Evolutionary conservation across 2,797 vertebrate genomes (phyloP).

Genomic region (Malacoraja senta): DNA sequence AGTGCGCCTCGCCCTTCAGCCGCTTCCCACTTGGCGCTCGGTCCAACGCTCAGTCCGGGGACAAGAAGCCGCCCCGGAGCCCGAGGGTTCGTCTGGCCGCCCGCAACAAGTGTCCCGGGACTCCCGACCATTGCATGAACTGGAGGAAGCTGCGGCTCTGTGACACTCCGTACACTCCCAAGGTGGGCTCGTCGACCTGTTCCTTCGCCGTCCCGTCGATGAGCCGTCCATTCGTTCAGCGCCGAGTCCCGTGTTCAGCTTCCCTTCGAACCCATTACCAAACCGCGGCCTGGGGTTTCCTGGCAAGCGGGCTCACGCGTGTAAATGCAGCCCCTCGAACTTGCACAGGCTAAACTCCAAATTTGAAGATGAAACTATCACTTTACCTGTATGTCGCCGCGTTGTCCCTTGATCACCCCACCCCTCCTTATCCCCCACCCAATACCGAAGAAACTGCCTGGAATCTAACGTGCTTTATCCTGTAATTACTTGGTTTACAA

Average conservation of each 20-base stretch:
- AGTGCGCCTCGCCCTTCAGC: slow-evolving; percentile 17
- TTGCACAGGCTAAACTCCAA: too few relatives aligned
- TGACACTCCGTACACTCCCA: slow-evolving; percentile 77
- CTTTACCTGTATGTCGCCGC: too few relatives aligned
- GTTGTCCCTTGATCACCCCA: too few relatives aligned
- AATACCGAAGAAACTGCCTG: neutral
- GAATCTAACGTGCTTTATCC: neutral
- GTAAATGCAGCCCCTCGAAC: too few relatives aligned
- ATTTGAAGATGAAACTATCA: too few relatives aligned
- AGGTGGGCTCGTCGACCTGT: slow-evolving; percentile 57
- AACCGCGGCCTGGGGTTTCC: too few relatives aligned
- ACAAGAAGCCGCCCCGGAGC: slow-evolving; percentile 42
- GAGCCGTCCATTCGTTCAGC: too few relatives aligned
- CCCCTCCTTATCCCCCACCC: too few relatives aligned
- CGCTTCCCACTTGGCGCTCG: neutral
- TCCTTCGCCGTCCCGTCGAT: too few relatives aligned
- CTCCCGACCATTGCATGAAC: slow-evolving; percentile 62
- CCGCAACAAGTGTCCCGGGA: slow-evolving; percentile 49
- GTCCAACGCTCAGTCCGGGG: slow-evolving; percentile 41
- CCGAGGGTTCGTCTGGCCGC: slow-evolving; percentile 40
- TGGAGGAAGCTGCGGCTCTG: slow-evolving; percentile 69
- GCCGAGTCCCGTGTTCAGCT: too few relatives aligned
- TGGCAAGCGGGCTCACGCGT: too few relatives aligned
- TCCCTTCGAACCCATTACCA: too few relatives aligned
- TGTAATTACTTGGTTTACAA: neutral